Percentiles rank a stretch among this genome's conserved stretches.
Conservation (phyloP, 2,797 vertebrate species). For the Propithecus deckenii region DNA sequence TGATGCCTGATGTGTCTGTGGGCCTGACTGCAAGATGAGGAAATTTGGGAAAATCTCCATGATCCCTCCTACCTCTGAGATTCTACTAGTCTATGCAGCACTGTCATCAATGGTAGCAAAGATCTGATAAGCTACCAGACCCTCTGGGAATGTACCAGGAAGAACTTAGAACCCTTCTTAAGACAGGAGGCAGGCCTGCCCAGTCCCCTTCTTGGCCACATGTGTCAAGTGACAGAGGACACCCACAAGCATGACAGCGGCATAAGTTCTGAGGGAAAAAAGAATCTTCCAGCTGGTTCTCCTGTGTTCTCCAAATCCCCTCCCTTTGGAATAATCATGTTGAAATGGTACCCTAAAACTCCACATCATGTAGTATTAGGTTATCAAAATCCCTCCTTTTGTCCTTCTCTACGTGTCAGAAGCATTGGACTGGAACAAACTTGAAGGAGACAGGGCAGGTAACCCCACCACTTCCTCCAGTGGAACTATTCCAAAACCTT, state of each 20-base stretch:
- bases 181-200: background rate
- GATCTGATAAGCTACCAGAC: background rate
- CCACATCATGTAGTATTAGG: too few relatives aligned
- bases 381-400: background rate
- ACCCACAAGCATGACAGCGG: background rate
- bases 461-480: background rate
- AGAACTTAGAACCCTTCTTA: background rate
- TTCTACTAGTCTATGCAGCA: background rate
- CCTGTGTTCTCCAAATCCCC: background rate
- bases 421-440: background rate
- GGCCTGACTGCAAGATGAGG: background rate
- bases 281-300: background rate
- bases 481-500: background rate
- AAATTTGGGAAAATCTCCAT: background rate
- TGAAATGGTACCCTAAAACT: background rate
- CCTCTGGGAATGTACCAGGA: background rate
- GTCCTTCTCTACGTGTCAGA: background rate
- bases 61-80: background rate
- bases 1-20: background rate
- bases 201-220: background rate
- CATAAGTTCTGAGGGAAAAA: background rate
- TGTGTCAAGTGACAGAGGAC: background rate
- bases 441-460: background rate
- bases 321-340: background rate
- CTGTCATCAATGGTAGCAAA: background rate